Evolutionary conservation across 2,113 vertebrate species (phyloP).

Genomic region (Callithrix jacchus): DNA sequence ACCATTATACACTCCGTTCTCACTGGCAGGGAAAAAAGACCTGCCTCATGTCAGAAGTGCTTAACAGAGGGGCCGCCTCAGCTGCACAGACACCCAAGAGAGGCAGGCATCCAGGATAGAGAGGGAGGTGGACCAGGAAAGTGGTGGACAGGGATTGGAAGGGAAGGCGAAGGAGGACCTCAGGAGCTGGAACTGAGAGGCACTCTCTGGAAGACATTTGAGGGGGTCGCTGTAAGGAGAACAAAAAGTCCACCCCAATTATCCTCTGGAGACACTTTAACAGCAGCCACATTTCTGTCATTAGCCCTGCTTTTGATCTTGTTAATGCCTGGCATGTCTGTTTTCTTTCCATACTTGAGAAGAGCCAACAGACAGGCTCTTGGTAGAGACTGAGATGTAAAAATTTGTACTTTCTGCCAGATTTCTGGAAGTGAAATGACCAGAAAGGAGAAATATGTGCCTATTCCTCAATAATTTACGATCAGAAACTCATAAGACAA

Average conservation of each 20-base stretch:
- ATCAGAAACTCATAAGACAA: neutral
- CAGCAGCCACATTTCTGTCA: constrained; percentile 57
- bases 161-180: neutral
- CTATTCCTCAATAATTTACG: neutral
- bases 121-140: neutral
- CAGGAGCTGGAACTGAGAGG: rapidly evolving
- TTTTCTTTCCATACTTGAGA: constrained; percentile 44
- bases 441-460: neutral
- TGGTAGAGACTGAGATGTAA: neutral
- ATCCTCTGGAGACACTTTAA: neutral
- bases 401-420: neutral
- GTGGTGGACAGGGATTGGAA: neutral
- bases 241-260: neutral
- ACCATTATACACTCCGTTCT: constrained; percentile 83
- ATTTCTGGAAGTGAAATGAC: constrained; percentile 3
- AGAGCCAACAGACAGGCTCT: constrained; percentile 41
- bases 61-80: neutral
- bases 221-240: neutral
- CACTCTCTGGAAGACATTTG: constrained; percentile 13
- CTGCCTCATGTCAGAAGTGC: constrained; percentile 64
- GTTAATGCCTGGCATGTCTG: constrained; percentile 38
- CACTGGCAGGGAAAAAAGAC: constrained; percentile 77
- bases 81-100: neutral
- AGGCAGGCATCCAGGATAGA: neutral
- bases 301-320: constrained; percentile 60